Conservation (phyloP, 2,888 invertebrate species). For the Plagodis pulveraria region DNA sequence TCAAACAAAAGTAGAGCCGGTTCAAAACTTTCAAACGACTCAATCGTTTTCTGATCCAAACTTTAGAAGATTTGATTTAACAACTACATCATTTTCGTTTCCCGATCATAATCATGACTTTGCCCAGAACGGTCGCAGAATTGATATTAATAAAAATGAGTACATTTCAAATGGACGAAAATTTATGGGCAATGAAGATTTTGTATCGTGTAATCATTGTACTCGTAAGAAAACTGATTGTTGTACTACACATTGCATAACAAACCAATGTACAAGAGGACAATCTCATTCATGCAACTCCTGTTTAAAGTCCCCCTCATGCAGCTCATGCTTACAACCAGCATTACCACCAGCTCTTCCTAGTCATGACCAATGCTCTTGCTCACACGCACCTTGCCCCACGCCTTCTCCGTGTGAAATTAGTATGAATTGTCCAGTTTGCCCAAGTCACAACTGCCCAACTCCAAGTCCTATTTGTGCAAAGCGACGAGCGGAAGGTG, state of each 20-base stretch:
- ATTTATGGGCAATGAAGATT: slow-evolving; percentile 2
- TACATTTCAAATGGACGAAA: slow-evolving; percentile 5
- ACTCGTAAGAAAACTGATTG: slow-evolving; percentile 19
- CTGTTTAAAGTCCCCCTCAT: slow-evolving; percentile 10
- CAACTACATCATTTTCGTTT: slow-evolving; percentile 32
- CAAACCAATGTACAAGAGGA: slow-evolving; percentile 23
- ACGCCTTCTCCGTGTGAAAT: slow-evolving; percentile 34
- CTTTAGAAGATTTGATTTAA: slow-evolving; percentile 49
- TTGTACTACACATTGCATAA: slow-evolving; percentile 6
- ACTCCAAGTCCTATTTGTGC: slow-evolving; percentile 24
- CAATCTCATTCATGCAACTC: slow-evolving; percentile 19
- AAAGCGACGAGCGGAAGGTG: slow-evolving; percentile 35
- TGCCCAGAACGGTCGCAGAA: slow-evolving; percentile 10
- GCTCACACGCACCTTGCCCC: slow-evolving; percentile 30
- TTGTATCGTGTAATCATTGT: neutral
- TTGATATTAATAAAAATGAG: slow-evolving; percentile 3
- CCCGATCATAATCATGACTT: slow-evolving; percentile 8
- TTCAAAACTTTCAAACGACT: slow-evolving; percentile 33
- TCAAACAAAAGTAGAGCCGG: slow-evolving; percentile 34
- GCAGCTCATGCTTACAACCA: slow-evolving; percentile 11
- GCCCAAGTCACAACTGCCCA: slow-evolving; percentile 34
- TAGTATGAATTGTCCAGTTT: slow-evolving; percentile 39
- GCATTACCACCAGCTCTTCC: neutral
- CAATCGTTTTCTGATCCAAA: slow-evolving; percentile 42
- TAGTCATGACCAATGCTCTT: slow-evolving; percentile 45